Conservation (phyloP, 2,113 vertebrate genomes). For the Taurulus bubalis region DNA sequence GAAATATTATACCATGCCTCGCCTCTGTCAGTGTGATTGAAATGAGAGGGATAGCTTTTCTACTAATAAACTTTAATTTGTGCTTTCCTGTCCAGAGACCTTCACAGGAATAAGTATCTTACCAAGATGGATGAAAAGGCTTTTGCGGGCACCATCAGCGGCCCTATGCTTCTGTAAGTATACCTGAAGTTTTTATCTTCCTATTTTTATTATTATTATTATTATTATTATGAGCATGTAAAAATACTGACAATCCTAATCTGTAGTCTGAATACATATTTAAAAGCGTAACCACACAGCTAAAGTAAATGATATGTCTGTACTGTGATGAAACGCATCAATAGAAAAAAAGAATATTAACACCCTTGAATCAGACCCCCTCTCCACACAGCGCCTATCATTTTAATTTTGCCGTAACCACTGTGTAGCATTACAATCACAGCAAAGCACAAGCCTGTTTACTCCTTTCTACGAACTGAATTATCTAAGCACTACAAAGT, state of each 20-base stretch:
- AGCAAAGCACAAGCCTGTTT: no score
- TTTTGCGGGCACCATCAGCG: slow-evolving; percentile 89
- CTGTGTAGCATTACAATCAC: no score
- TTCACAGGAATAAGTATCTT: slow-evolving; percentile 93
- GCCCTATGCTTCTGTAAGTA: slow-evolving; percentile 95
- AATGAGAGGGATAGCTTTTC: slow-evolving; percentile 40
- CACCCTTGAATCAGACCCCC: no score
- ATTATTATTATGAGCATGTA: no score
- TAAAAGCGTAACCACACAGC: no score
- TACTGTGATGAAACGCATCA: not conserved
- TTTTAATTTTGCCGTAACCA: no score
- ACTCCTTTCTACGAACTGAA: not conserved
- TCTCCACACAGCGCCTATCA: no score
- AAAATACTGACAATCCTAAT: not conserved
- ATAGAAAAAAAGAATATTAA: no score
- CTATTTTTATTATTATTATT: not conserved
- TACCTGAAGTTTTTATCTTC: slow-evolving; percentile 13
- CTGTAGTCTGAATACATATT: not conserved
- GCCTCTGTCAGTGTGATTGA: slow-evolving; percentile 38
- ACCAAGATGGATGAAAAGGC: slow-evolving; percentile 88
- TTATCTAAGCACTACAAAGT: not conserved
- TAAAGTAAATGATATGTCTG: not conserved
- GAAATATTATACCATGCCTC: slow-evolving; percentile 28
- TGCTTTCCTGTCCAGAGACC: slow-evolving; percentile 85
- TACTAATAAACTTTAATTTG: slow-evolving; percentile 26